Conservation (phyloP, 1,140 invertebrate genomes). For the Colletes latitarsis region DNA sequence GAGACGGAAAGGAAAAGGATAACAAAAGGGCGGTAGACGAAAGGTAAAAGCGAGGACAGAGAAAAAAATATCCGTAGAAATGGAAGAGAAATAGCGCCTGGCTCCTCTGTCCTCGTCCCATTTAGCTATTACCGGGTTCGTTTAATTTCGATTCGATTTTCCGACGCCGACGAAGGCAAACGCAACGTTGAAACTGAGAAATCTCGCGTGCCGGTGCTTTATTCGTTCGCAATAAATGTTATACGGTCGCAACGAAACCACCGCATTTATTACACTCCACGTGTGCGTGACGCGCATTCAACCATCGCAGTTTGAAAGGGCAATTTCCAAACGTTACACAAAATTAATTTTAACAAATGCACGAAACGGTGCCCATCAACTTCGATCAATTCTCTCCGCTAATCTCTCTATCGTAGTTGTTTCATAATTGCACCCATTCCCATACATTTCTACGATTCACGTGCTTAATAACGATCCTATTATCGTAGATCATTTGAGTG, state of each 20-base stretch:
- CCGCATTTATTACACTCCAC: slow-evolving; percentile 12
- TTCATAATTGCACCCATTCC: no score
- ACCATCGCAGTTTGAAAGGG: slow-evolving; percentile 5
- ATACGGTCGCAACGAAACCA: slow-evolving; percentile 40
- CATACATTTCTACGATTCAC: no score
- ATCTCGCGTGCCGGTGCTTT: slow-evolving; percentile 40
- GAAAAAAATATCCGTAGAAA: background rate
- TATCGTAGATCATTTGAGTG: no score
- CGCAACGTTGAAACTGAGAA: slow-evolving; percentile 27
- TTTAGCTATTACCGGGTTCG: slow-evolving; percentile 30
- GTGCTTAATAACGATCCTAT: no score
- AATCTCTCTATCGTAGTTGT: no score
- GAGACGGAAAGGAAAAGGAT: background rate
- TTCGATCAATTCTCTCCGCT: no score
- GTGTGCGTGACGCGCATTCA: background rate
- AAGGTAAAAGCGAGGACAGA: background rate
- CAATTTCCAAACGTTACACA: slow-evolving; percentile 12
- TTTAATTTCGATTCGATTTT: slow-evolving; percentile 60
- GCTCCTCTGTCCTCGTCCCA: slow-evolving; percentile 10
- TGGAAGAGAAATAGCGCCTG: background rate
- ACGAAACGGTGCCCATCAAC: no score
- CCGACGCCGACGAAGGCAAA: slow-evolving; percentile 19
- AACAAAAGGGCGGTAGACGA: no score
- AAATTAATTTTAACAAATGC: no score
- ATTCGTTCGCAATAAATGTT: slow-evolving; percentile 54